A percentile compares a stretch with the other conserved stretches of the same genome.
Evolutionary conservation across 2,888 invertebrate species (phyloP).

Genomic region (Plutella xylostella): DNA sequence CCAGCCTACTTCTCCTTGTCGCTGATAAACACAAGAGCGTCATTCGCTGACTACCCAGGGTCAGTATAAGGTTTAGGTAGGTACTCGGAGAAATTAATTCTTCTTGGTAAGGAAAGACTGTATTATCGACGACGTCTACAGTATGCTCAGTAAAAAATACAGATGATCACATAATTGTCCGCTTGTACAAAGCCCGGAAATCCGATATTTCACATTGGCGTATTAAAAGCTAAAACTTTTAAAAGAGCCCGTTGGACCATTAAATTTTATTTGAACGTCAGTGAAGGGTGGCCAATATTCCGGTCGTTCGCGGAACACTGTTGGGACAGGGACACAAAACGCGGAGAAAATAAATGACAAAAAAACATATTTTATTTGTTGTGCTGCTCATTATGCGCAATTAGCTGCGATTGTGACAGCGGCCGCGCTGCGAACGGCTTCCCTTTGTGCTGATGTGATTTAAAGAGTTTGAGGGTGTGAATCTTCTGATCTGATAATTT

Average conservation of each 20-base stretch:
- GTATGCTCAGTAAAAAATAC: background rate
- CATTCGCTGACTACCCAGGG: too few species aligned
- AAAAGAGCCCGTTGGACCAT: conserved; percentile 51
- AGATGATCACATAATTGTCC: conserved; percentile 3
- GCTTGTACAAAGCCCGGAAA: conserved; percentile 44
- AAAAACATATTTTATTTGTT: conserved; percentile 65
- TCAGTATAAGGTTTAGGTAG: too few species aligned
- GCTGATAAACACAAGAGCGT: too few species aligned
- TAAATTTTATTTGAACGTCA: conserved; percentile 63
- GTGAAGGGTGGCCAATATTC: conserved; percentile 45
- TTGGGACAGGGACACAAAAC: too few species aligned
- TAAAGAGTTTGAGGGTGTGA: conserved; percentile 20
- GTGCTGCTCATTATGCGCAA: conserved; percentile 66
- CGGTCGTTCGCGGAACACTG: conserved; percentile 46
- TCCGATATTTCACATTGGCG: conserved; percentile 41
- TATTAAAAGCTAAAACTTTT: conserved; percentile 33
- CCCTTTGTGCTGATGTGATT: conserved; percentile 28
- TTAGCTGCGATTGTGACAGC: conserved; percentile 66
- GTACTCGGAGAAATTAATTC: too few species aligned
- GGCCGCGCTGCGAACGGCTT: conserved; percentile 58
- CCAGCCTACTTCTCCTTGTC: too few species aligned
- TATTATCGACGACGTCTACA: too few species aligned
- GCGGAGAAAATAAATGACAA: conserved; percentile 64
- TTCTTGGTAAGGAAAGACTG: too few species aligned
- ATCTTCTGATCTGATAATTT: too few species aligned